phyloP scores from a whole-genome alignment of 2,113 vertebrate genomes.

The Ondatra zibethicus region DNA sequence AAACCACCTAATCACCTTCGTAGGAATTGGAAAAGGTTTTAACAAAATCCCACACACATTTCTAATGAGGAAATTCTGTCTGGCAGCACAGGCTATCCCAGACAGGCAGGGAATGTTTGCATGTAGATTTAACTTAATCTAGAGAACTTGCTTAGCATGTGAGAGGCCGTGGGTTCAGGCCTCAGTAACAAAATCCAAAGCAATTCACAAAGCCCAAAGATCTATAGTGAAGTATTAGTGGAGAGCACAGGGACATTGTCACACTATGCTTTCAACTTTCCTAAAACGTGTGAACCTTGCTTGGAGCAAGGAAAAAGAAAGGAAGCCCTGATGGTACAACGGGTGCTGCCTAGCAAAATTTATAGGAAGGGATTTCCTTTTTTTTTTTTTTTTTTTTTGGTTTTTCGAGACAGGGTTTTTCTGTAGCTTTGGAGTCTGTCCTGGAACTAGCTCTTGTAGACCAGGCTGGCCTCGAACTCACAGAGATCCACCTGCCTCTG shows the following conservation, averaged over 20 bases:
- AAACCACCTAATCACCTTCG: neutral
- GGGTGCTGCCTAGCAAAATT: neutral
- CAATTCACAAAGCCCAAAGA: neutral
- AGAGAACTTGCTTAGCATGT: neutral
- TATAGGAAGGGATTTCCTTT: too few species aligned
- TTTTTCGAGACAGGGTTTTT: too few species aligned
- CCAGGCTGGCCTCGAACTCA: too few species aligned
- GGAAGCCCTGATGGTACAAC: neutral
- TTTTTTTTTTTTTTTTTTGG: too few species aligned
- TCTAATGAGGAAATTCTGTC: neutral
- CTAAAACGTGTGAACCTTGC: neutral
- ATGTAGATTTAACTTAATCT: too few species aligned
- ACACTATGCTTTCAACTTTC: neutral
- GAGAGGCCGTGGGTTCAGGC: too few species aligned
- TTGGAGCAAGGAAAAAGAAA: neutral
- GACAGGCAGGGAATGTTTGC: neutral
- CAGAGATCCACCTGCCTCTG: too few species aligned
- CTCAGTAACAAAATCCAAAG: neutral
- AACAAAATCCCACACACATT: neutral
- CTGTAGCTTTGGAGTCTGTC: too few species aligned
- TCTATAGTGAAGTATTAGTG: neutral
- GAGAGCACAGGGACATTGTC: too few species aligned
- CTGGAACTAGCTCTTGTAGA: too few species aligned
- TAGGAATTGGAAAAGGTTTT: neutral
- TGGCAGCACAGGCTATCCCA: neutral